phyloP scores from a whole-genome alignment of 1,140 invertebrate genomes.

The Steinernema khuongi region DNA sequence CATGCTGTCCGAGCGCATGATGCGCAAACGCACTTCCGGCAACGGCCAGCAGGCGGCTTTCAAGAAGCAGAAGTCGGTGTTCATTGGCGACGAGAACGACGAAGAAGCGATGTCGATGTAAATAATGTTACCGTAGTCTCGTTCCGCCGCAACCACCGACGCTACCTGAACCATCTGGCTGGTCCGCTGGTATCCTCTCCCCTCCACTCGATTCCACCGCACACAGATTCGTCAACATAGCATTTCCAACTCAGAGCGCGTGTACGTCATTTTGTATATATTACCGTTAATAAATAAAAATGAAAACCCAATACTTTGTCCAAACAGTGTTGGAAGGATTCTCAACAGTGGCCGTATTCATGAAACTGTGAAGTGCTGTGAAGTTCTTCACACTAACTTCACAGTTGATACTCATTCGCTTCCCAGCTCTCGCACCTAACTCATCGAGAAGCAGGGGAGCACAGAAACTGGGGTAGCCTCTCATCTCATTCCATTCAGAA shows the following conservation, averaged over 20 bases:
- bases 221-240: background rate
- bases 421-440: too few relatives aligned
- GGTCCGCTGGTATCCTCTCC: background rate
- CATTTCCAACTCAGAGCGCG: conserved; percentile 12
- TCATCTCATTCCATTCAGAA: too few relatives aligned
- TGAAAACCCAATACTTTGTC: background rate
- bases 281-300: conserved; percentile 8
- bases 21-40: background rate
- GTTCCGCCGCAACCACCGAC: too few relatives aligned
- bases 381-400: too few relatives aligned
- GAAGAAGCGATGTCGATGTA: conserved; percentile 7
- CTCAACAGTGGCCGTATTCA: too few relatives aligned
- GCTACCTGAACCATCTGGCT: conserved; percentile 14
- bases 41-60: background rate
- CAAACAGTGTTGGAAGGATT: too few relatives aligned
- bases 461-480: too few relatives aligned
- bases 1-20: background rate
- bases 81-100: background rate
- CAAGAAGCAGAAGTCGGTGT: conserved; percentile 9
- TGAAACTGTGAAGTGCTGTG: too few relatives aligned
- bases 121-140: background rate
- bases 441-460: too few relatives aligned
- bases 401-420: too few relatives aligned
- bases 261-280: conserved; percentile 3
- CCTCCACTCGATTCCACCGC: background rate